Evolutionary conservation across 2,797 vertebrate species (phyloP), one percentile per base, ranked within the genome.

Genomic region (Coendou prehensilis): DNA sequence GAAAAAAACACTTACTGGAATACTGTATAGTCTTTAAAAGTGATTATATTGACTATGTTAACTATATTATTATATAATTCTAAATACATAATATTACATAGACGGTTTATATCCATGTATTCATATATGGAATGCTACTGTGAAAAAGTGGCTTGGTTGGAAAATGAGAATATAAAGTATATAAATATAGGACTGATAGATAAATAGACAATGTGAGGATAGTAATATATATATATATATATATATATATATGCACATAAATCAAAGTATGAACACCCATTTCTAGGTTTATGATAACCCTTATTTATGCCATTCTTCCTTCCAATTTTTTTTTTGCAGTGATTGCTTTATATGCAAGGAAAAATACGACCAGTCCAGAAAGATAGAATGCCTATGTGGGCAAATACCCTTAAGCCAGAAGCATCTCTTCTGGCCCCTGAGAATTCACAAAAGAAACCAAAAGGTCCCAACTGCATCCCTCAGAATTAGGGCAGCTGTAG

Each of bases 261-360:
- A 50, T 83, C 22, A 52, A 93, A 94, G 81, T 84, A 73, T 10
- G 93, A 87, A 93, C n/a, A 89, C 3, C 84, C 91, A 96, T 75
- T 94, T 73, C 45, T 95, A 84, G 41, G 81, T 89, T 88, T 94
- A 41, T 82, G 47, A 75, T 64, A 78, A 67, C 37, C 63, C 7
- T 69, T 59, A 93, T 67, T 93, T 76, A 91, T 57, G 64, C 22
- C 64, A 45, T 54, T 88, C 59, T 30, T 54, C 54, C 45, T 92
- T 52, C 79, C 30, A 75, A 41, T 57, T 87, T 45, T 83, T 50
- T 56, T 89, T 95, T 52, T 84, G 52, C 57, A 87, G 89, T n/a
- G 59, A 89, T 18, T 54, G 8, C 15, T 86, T 91, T 91, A 56
- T 78, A 78, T n/a, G 18, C 20, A 64, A 92, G 56, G 23, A 50